Conservation (phyloP, 37 sponge, comb jelly and placozoan genomes). For the Agelas oroides region DNA sequence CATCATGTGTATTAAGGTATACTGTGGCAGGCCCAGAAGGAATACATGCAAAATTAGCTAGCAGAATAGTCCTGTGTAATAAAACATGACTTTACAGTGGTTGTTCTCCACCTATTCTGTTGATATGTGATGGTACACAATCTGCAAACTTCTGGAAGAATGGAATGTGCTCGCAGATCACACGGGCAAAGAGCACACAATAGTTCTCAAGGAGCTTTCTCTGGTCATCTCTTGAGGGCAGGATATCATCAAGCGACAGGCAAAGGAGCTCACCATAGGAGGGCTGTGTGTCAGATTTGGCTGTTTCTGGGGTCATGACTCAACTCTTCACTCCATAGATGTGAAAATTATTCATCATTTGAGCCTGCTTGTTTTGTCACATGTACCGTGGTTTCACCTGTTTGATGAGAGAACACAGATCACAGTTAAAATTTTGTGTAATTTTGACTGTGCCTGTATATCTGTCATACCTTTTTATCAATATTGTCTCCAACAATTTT, state of each 20-base stretch:
- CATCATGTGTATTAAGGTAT: no score
- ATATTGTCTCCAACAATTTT: no score
- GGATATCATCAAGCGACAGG: background rate
- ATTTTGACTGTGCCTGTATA: no score
- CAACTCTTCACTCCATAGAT: background rate
- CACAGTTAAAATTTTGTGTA: no score
- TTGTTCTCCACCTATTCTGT: no score
- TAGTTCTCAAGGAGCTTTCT: background rate
- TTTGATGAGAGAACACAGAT: no score
- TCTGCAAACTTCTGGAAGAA: background rate
- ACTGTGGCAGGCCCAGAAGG: no score
- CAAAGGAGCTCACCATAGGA: background rate
- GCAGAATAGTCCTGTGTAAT: no score
- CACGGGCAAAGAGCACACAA: background rate
- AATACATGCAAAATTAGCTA: no score
- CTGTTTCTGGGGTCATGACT: background rate
- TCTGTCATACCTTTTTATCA: no score
- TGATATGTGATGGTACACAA: background rate
- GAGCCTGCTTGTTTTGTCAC: background rate
- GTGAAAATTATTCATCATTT: background rate
- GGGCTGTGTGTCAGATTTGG: background rate
- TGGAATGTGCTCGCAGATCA: background rate
- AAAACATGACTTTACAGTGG: no score
- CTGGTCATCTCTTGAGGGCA: background rate
- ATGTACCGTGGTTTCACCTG: slow-evolving; percentile 5